Percentiles rank a stretch among this genome's conserved stretches.
phyloP scores from a whole-genome alignment of 2,113 vertebrate genomes.

The Calidris pygmaea region DNA sequence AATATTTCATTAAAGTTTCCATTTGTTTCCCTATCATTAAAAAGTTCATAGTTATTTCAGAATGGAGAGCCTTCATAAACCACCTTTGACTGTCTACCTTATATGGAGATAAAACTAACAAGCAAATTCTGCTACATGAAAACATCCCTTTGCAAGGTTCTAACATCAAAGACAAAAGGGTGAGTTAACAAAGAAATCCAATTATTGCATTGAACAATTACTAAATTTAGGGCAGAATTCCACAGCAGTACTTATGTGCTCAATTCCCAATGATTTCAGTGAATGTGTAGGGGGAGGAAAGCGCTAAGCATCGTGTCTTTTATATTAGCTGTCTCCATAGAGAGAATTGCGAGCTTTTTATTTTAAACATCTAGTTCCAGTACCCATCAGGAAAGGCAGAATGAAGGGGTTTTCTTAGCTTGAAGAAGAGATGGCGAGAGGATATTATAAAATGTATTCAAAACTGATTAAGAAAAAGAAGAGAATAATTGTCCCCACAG shows the following conservation, averaged over 20 bases:
- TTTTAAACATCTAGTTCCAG: neutral
- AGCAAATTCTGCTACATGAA: neutral
- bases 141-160: neutral
- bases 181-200: neutral
- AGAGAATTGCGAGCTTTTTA: neutral
- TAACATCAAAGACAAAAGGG: neutral
- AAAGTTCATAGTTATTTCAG: neutral
- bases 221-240: neutral
- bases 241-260: neutral
- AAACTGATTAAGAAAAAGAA: neutral
- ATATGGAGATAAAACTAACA: neutral
- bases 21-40: neutral
- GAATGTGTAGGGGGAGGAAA: accelerated
- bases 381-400: neutral
- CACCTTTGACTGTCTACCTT: neutral
- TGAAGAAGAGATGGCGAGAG: neutral
- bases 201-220: neutral
- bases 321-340: neutral
- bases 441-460: neutral
- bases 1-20: neutral
- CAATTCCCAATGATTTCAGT: neutral
- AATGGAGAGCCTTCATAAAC: neutral
- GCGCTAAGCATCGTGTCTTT: neutral
- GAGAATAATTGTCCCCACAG: neutral
- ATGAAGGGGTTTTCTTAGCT: neutral